Evolutionary conservation across 2,113 vertebrate species (phyloP).

Genomic region (Gallinago jamesoni): DNA sequence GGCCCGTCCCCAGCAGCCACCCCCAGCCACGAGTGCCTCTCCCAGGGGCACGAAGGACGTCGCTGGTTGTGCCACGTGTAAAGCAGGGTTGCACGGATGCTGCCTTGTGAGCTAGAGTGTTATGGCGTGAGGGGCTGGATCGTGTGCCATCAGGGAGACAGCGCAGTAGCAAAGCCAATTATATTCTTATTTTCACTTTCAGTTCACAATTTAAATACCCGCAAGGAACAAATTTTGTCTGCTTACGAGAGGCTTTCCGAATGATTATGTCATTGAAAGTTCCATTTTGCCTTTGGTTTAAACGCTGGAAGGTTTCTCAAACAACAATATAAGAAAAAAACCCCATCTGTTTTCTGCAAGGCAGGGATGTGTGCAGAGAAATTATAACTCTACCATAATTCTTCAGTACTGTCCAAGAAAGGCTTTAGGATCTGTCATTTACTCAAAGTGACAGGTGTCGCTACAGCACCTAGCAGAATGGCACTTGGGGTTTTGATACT

Average conservation of each 20-base stretch:
- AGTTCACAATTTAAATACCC: neutral
- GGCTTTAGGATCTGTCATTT: neutral
- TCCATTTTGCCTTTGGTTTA: neutral
- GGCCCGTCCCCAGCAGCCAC: neutral
- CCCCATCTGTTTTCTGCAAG: neutral
- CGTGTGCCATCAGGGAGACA: neutral
- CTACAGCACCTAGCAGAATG: neutral
- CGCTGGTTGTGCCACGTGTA: neutral
- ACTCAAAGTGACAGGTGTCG: neutral
- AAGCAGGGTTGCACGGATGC: neutral
- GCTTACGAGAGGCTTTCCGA: neutral
- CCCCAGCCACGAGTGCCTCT: neutral
- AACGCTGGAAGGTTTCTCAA: neutral
- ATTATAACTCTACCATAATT: neutral
- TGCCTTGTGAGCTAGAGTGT: neutral
- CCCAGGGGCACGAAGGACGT: neutral
- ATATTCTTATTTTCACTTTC: slow-evolving; percentile 21
- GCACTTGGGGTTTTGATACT: neutral
- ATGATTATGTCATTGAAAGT: neutral
- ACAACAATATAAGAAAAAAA: neutral
- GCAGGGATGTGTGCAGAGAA: neutral
- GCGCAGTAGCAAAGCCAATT: neutral
- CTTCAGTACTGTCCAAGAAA: neutral
- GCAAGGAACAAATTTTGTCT: neutral
- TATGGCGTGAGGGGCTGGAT: neutral